phyloP scores from a whole-genome alignment of 2,797 vertebrate genomes.

The Microtus obscurus region DNA sequence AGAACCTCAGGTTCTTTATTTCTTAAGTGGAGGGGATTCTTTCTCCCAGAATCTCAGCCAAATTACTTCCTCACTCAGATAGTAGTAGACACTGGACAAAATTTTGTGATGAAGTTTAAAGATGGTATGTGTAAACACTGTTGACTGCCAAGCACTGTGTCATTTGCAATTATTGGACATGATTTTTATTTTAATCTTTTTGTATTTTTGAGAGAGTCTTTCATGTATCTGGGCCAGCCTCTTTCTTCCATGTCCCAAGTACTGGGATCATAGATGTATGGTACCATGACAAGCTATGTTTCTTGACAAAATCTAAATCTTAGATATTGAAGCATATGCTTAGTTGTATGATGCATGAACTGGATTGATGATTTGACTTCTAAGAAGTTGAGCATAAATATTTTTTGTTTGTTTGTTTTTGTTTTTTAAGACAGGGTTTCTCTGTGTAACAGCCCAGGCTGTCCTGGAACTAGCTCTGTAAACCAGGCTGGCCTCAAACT shows the following conservation, averaged over 20 bases:
- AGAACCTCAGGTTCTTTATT: background rate
- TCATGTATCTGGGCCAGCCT: background rate
- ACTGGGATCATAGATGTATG: background rate
- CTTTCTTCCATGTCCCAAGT: background rate
- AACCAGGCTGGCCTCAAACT: background rate
- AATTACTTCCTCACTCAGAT: background rate
- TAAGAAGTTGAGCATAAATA: background rate
- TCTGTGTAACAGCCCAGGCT: background rate
- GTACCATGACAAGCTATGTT: background rate
- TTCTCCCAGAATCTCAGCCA: background rate
- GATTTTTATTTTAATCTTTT: background rate
- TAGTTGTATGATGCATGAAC: background rate
- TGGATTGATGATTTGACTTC: constrained; percentile 24
- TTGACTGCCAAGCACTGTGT: background rate
- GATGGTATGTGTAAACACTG: background rate
- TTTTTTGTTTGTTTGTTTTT: background rate
- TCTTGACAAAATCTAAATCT: constrained; percentile 22
- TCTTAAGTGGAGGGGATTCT: background rate
- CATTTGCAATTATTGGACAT: background rate
- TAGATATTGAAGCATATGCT: background rate
- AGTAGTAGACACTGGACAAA: background rate
- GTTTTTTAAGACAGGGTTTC: background rate
- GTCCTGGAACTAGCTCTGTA: background rate
- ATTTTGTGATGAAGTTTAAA: constrained; percentile 9
- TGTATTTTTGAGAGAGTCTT: background rate